Evolutionary conservation across 2,113 vertebrate genomes (phyloP).

Genomic region (Lagopus muta): DNA sequence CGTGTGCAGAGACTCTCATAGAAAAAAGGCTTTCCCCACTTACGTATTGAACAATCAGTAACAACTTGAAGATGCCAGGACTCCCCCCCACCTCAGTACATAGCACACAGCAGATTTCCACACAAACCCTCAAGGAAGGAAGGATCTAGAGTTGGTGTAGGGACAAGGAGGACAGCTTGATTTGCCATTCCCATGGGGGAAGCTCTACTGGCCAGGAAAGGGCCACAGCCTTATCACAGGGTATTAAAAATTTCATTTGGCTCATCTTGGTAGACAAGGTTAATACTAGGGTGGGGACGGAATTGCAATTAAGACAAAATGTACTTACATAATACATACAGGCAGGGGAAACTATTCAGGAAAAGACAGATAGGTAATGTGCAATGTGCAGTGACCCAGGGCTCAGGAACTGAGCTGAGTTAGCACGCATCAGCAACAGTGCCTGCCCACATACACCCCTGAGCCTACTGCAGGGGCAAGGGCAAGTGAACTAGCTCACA

Average conservation of each 20-base stretch:
- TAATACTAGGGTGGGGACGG: not conserved
- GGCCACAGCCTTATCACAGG: not conserved
- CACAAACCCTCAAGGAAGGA: not conserved
- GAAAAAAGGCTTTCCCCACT: not conserved
- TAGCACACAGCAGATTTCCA: not conserved
- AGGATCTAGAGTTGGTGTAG: not conserved
- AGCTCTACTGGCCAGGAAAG: not conserved
- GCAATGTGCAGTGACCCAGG: not conserved
- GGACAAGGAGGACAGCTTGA: not conserved
- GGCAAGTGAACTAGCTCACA: not conserved
- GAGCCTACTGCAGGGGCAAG: not conserved
- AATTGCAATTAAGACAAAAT: not conserved
- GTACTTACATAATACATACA: not conserved
- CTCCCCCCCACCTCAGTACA: not conserved
- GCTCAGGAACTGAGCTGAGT: not conserved
- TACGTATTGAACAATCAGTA: not conserved
- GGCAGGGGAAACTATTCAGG: not conserved
- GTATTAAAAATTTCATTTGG: not conserved
- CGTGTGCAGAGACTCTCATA: not conserved
- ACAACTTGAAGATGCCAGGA: not conserved
- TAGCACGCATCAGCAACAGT: not conserved
- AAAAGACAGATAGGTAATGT: not conserved
- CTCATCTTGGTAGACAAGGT: not conserved
- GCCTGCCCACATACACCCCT: not conserved
- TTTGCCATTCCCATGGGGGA: not conserved